Evolutionary conservation across 2,888 invertebrate genomes (phyloP), one percentile per base, ranked within the genome.

Genomic region (Phymatocera aterrima): DNA sequence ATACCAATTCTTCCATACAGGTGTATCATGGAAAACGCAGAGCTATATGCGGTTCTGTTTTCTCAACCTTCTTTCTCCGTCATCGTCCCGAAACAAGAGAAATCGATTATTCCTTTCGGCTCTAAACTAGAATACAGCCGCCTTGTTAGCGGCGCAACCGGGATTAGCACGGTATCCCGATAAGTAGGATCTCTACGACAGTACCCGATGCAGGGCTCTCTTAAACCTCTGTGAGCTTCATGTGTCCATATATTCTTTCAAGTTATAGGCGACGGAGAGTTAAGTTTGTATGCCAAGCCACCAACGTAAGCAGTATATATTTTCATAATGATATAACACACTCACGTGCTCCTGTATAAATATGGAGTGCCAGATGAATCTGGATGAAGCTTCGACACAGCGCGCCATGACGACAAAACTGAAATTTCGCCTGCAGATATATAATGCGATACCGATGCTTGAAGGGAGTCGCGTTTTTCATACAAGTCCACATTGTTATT

Each of bases 181-280:
- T 68, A 68, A 68, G 72, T 72, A 51, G 72, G 51, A 31, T 72
- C 51, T 51, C 51, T 48, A 51, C 72, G 72, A 72, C 24, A 10
- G 51, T 34, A 72, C 72, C 72, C 51, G 51, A 72, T 72, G 72
- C 54, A 72, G 31, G 31, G 43, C 34, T 34, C 54, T 51, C 34
- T 51, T 31, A 34, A 72, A 31, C 51, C 57, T 51, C 34, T 4
- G 54, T 15, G 72, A 72, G 72, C 48, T 72, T 54, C 31, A 72
- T 5, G n/a, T 46, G 51, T 54, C 54, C 24, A 72, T 48, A 72
- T 72, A 51, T 15, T 51, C 51, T 72, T 72, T 21, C 24, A 72
- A 37, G 72, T 72, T 72, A 72, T 37, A 37, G 72, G 34, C 72
- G 34, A 54, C 51, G 72, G 15, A 24, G 43, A 72, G 34, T 51